Evolutionary conservation across 2,888 invertebrate genomes (phyloP), one percentile per base, ranked within the genome.

Genomic region (Coelopa pilipes): DNA sequence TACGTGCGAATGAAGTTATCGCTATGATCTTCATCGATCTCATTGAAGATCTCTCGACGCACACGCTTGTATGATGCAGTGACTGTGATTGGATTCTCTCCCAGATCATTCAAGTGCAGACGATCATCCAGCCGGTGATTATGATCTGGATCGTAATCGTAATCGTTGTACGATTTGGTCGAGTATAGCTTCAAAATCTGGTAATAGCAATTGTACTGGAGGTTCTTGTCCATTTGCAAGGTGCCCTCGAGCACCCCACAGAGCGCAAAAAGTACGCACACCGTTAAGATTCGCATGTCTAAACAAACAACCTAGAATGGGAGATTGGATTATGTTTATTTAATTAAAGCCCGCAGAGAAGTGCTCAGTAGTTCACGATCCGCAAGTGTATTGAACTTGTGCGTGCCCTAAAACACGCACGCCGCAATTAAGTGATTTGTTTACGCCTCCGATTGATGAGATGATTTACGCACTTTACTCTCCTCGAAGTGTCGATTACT

Each of bases 131-230:
- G 21, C 9, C 46, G 71, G 46, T 71, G 65, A 19, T 55, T 71
- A 21, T 55, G 49, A 45, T 65, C 19, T 5, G 47, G 34, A 62
- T 60, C 60, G 7, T 34, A 34, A 65, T 63, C 65, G 65, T 65
- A 24, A 9, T 45, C 50, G 24, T 63, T 21, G 49, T 24, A 55
- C 19, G 55, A 10, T 55, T 71, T 71, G 5, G 63, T 65, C 2
- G 71, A 55, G 55, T 71, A 65, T 17, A 65, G 13, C n/a, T 55
- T 63, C 1, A 71, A 60, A 19, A 71, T 71, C 21, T 71, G 71
- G 19, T 71, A 71, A 49, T 71, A 71, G 47, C 71, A 71, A 19
- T 65, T 71, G 45, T 71, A 71, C 55, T 71, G 71, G 15, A 71
- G 21, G 53, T 71, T 55, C 50, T 71, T 71, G 46, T 71, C 53